Conservation (phyloP, 2,113 vertebrate genomes). For the Protomyctophum bolini region DNA sequence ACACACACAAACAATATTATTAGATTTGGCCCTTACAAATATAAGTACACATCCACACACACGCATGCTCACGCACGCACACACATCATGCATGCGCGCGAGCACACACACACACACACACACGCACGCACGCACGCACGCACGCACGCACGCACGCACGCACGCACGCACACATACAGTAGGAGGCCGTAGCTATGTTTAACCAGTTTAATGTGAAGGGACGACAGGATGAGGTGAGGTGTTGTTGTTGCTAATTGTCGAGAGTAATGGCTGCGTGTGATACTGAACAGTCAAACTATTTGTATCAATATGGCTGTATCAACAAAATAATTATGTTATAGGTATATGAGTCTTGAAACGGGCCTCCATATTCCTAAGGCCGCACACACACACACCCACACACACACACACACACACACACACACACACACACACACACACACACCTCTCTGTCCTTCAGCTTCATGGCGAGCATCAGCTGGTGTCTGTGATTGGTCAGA, state of each 20-base stretch:
- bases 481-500: constrained; percentile 91
- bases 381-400: neutral
- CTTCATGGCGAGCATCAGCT: constrained; percentile 95
- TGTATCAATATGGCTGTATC: too few relatives aligned
- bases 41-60: neutral
- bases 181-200: too few relatives aligned
- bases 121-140: constrained; percentile 30
- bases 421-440: neutral
- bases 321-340: too few relatives aligned
- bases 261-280: too few relatives aligned
- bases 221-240: too few relatives aligned
- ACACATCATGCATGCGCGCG: neutral
- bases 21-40: neutral
- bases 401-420: neutral
- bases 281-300: too few relatives aligned
- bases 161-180: neutral
- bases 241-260: too few relatives aligned
- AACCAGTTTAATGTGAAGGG: too few relatives aligned
- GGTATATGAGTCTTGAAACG: too few relatives aligned
- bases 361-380: too few relatives aligned
- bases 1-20: too few relatives aligned
- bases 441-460: constrained; percentile 94
- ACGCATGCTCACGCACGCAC: neutral
- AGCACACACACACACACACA: constrained; percentile 26
- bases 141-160: constrained; percentile 19